These are phyloP conservation scores for Leptocoma aspasia DNA, from an alignment of 2,113 vertebrate genomes.

Conservation along the genomic window DNA sequence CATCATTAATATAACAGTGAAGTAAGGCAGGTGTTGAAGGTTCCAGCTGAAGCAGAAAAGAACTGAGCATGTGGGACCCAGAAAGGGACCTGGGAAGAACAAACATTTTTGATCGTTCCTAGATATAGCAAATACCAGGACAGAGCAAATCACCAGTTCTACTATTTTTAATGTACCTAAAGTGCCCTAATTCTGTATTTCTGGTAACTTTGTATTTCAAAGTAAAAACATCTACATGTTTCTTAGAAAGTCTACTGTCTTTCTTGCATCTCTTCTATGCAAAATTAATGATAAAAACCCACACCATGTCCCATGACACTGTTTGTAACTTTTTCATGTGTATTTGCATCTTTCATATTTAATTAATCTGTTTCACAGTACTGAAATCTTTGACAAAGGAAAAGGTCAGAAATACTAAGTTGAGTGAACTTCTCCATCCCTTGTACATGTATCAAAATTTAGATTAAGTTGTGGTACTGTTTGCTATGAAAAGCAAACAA, in stretches of 20 bases:
- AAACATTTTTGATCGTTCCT: neutral
- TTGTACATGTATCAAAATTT: neutral
- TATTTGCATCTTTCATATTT: neutral
- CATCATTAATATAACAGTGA: constrained; percentile 97
- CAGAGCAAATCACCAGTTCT: neutral
- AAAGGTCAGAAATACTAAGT: neutral
- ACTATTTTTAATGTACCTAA: constrained; percentile 33
- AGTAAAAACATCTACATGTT: neutral
- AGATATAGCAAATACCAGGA: neutral
- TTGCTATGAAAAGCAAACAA: neutral
- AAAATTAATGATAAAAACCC: neutral
- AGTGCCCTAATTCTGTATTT: constrained; percentile 46
- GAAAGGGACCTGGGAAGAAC: neutral
- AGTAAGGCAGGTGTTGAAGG: constrained; percentile 66
- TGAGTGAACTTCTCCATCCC: neutral
- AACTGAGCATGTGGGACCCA: neutral
- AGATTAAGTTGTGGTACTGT: neutral
- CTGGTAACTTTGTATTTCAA: constrained; percentile 41
- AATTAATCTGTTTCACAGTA: neutral
- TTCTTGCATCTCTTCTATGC: neutral
- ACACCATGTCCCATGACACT: rapidly evolving
- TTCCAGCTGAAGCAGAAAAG: neutral
- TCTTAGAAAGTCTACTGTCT: neutral
- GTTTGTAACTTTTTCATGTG: neutral
- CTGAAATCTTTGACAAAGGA: neutral